Conservation (phyloP, 2,113 vertebrate genomes). For the Salvator merianae region DNA sequence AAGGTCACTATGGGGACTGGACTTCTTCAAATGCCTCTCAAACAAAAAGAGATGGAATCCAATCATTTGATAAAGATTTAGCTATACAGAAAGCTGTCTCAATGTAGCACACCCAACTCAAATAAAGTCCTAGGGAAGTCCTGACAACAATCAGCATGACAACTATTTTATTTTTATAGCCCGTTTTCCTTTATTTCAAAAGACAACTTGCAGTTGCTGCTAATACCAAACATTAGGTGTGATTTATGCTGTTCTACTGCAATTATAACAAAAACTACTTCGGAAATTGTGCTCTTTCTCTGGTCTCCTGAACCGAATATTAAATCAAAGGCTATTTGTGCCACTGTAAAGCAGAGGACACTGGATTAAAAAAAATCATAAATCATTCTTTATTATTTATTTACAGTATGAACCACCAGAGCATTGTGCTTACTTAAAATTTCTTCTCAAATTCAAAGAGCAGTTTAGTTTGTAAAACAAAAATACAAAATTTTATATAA, state of each 20-base stretch:
- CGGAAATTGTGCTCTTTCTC: neutral
- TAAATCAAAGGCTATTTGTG: neutral
- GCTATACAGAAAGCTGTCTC: neutral
- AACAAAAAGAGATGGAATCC: neutral
- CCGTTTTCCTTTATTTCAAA: neutral
- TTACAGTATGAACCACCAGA: neutral
- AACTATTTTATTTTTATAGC: neutral
- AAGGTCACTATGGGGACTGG: neutral
- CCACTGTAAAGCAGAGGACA: neutral
- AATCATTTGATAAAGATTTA: neutral
- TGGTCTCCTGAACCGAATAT: neutral
- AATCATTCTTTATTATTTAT: neutral
- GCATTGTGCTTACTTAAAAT: neutral
- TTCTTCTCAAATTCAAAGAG: neutral
- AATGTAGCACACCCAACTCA: neutral
- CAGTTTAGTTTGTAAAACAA: neutral
- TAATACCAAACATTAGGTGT: neutral
- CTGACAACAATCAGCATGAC: neutral
- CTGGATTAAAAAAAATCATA: neutral
- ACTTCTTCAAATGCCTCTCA: neutral
- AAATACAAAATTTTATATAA: neutral
- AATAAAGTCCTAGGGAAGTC: neutral
- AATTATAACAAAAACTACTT: neutral
- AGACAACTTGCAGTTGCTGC: neutral
- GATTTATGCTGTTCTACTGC: neutral